A percentile compares a stretch with the other conserved stretches of the same genome.
phyloP scores from a whole-genome alignment of 2,797 vertebrate genomes.

The Ptychobarbus kaznakovi region DNA sequence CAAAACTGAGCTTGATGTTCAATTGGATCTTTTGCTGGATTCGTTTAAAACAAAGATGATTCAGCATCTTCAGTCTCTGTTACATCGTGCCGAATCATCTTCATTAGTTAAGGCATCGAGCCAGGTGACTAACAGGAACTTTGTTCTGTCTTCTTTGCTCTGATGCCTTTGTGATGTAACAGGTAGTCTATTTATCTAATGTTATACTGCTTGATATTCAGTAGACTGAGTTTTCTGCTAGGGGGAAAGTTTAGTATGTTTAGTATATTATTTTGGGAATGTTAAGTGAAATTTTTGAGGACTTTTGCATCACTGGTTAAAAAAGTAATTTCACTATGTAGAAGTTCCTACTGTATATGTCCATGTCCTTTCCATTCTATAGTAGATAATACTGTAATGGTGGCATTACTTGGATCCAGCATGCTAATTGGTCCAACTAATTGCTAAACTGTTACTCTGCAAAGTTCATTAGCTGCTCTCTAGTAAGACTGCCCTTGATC shows the following conservation, averaged over 20 bases:
- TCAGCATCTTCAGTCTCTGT: conserved; percentile 6
- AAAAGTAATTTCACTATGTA: background rate
- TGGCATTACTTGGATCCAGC: conserved; percentile 8
- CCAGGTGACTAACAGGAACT: background rate
- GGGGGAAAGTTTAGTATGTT: background rate
- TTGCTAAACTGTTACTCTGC: conserved; percentile 39
- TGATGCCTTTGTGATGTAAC: conserved; percentile 26
- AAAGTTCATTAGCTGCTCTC: conserved; percentile 39
- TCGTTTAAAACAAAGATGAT: conserved; percentile 19
- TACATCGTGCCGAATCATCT: conserved; percentile 26
- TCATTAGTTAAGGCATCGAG: conserved; percentile 6
- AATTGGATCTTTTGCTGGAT: background rate
- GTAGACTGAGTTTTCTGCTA: background rate
- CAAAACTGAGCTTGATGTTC: background rate
- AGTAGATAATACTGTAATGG: conserved; percentile 23
- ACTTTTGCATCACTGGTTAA: background rate
- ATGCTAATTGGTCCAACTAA: conserved; percentile 15
- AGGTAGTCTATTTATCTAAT: background rate
- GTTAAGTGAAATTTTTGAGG: background rate
- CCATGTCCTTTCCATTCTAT: conserved; percentile 5
- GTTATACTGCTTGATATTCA: background rate
- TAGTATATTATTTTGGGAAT: background rate
- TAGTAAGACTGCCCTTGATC: conserved; percentile 37
- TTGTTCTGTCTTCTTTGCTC: background rate
- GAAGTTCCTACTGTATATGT: background rate